phyloP scores from a whole-genome alignment of 2,797 vertebrate genomes.

The Lindbergichthys nudifrons region DNA sequence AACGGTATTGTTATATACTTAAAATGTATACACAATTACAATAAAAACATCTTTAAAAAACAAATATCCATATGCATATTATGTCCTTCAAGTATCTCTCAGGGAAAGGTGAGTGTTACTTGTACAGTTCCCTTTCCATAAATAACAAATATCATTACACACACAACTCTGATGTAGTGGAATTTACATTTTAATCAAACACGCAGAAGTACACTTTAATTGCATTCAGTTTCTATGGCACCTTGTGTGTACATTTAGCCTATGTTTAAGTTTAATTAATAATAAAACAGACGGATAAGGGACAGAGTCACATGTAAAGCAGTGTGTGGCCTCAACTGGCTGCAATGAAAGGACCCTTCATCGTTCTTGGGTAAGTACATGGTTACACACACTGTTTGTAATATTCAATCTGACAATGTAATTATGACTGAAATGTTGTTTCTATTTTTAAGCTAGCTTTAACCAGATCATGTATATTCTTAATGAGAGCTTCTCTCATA shows the following conservation, averaged over 20 bases:
- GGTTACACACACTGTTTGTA: background rate
- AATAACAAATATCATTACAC: conserved; percentile 66
- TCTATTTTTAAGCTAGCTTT: background rate
- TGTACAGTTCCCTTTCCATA: conserved; percentile 51
- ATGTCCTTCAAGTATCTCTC: conserved; percentile 64
- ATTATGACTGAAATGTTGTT: conserved; percentile 10
- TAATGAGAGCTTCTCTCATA: background rate
- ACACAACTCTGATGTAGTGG: conserved; percentile 59
- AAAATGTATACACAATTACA: conserved; percentile 20
- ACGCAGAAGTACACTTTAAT: conserved; percentile 10
- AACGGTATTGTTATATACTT: conserved; percentile 44
- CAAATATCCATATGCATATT: conserved; percentile 35
- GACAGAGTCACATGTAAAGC: background rate
- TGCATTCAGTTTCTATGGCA: conserved; percentile 32
- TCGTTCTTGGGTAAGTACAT: background rate
- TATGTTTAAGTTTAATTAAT: background rate
- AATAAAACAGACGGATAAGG: background rate
- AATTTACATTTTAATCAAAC: conserved; percentile 48
- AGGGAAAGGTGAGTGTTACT: conserved; percentile 48
- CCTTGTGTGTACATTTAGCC: background rate
- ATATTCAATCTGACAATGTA: background rate
- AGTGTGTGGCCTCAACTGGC: conserved; percentile 6
- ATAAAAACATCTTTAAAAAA: conserved; percentile 36
- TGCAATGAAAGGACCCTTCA: background rate
- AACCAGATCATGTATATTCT: too few species aligned